Conservation (phyloP, 1,140 invertebrate genomes). For the Sinella curviseta region DNA sequence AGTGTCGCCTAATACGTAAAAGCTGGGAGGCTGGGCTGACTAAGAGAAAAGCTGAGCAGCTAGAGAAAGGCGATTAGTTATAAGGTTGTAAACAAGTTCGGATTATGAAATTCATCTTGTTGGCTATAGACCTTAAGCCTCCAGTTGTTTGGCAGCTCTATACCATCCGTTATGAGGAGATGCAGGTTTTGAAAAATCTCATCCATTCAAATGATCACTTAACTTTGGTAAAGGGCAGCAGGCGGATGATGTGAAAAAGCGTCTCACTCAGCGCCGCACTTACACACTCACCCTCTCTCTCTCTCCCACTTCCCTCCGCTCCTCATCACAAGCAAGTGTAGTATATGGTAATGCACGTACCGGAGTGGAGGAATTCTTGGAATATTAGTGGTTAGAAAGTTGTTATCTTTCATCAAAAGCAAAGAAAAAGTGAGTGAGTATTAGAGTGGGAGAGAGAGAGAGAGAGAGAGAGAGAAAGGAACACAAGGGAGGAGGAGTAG, state of each 20-base stretch:
- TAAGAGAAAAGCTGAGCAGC: neutral
- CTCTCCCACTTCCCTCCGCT: neutral
- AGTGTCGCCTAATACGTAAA: no score
- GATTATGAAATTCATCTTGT: constrained; percentile 18
- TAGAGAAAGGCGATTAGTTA: neutral
- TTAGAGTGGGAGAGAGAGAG: neutral
- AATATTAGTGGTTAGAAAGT: neutral
- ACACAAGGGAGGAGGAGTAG: neutral
- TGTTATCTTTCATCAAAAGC: neutral
- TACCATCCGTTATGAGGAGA: neutral
- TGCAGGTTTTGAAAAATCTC: constrained; percentile 4
- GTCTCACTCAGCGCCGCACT: neutral
- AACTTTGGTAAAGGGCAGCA: constrained; percentile 4
- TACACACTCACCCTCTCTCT: neutral
- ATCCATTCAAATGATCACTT: constrained; percentile 21
- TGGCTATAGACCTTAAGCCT: neutral
- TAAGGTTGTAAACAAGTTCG: neutral
- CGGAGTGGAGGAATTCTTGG: no score
- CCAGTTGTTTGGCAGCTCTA: no score
- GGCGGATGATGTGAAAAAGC: constrained; percentile 7
- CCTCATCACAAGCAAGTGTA: neutral
- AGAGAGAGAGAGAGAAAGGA: neutral
- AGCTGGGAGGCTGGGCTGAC: no score
- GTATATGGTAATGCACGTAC: no score
- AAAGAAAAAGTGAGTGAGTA: neutral